phyloP scores from a whole-genome alignment of 2,888 invertebrate species.

The Drosophila incognita region DNA sequence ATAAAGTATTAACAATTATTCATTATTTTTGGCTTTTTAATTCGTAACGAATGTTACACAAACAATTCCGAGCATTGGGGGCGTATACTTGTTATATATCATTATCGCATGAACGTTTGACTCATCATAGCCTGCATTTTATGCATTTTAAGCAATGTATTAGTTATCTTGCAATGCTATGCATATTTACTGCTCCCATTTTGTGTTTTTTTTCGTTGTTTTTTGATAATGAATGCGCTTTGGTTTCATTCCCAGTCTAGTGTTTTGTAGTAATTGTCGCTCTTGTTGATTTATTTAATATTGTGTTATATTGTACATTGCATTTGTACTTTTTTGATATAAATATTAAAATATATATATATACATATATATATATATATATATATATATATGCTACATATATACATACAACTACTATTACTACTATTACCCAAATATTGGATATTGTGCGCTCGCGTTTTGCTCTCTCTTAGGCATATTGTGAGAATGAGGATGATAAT shows the following conservation, averaged over 20 bases:
- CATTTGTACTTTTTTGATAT: slow-evolving; percentile 22
- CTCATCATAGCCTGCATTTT: background rate
- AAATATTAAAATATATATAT: slow-evolving; percentile 23
- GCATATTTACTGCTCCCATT: background rate
- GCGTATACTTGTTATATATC: slow-evolving; percentile 1
- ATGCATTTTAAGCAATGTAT: background rate
- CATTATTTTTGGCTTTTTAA: background rate
- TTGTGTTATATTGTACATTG: slow-evolving; percentile 29
- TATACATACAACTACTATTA: slow-evolving; percentile 53
- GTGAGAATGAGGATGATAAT: slow-evolving; percentile 85
- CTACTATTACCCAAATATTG: slow-evolving; percentile 59
- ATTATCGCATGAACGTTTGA: slow-evolving; percentile 14
- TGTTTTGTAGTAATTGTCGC: slow-evolving; percentile 36
- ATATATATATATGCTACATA: slow-evolving; percentile 38
- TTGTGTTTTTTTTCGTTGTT: background rate
- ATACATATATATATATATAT: slow-evolving; percentile 19
- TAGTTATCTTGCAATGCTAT: background rate
- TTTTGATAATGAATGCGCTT: background rate
- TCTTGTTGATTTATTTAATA: slow-evolving; percentile 36
- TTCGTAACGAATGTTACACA: background rate
- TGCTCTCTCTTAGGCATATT: slow-evolving; percentile 83
- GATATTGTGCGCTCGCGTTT: slow-evolving; percentile 73
- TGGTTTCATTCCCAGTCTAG: slow-evolving; percentile 51
- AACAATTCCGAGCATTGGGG: slow-evolving; percentile 2
- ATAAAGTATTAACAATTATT: background rate